Evolutionary conservation across 2,797 vertebrate genomes (phyloP), one percentile per base, ranked within the genome.

Genomic region (Epinephelus coioides): DNA sequence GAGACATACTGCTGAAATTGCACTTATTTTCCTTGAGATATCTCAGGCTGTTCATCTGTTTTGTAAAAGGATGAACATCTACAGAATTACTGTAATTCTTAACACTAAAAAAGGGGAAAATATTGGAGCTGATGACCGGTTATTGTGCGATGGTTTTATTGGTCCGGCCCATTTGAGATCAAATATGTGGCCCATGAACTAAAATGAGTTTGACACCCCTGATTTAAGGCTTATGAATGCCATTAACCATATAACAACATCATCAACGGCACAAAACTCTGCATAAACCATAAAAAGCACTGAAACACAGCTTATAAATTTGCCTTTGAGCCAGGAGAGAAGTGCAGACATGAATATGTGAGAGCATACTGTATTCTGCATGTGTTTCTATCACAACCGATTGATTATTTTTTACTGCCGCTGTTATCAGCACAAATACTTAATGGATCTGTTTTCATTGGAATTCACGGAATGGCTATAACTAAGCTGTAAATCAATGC

Each of bases 161-260:
- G 34, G 34, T 34, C 34, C 2, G 2, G 34, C 34, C 7, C 0
- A 34, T 34, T 8, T 34, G 34, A 34, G 34, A 34, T 34, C 6
- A 34, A 34, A 34, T 34, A 34, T 34, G 34, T 34, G 2, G 34
- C 34, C 34, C 6, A 34, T 34, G 8, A 34, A 34, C 34, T 34
- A 34, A 34, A 8, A 34, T 34, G 34, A 34, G 34, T 34, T 8
- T 34, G 7, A 34, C 34, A 34, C 34, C 34, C 34, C 34, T 57
- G 70, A 76, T 65, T 54, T 53, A 50, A 11, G 38, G 9, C n/a
- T 64, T 10, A 63, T 64, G 60, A 62, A 47, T 47, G 6, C 59
- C 62, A 63, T 40, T 30, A 23, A 23, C 23, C 19, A 63, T 44
- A 47, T n/a, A 54, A 38, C 19, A 50, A 6, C 6, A 9, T 9